Evolutionary conservation across 2,113 vertebrate species (phyloP).

Genomic region (Thryonomys swinderianus): DNA sequence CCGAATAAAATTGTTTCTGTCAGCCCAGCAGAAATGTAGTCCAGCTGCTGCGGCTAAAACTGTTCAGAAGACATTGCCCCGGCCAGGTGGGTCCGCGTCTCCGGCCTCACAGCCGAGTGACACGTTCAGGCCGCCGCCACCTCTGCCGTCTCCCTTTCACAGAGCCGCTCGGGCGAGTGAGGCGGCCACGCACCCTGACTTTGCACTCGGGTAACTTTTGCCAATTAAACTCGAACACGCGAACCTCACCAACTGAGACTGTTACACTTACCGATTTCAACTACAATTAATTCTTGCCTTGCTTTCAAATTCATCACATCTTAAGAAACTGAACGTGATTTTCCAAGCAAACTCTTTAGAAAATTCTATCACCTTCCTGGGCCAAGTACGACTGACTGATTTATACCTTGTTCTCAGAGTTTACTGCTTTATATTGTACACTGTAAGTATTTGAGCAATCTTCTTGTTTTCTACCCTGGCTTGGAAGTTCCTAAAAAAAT

Average conservation of each 20-base stretch:
- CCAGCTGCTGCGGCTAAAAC: background rate
- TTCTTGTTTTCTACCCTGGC: background rate
- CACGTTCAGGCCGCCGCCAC: background rate
- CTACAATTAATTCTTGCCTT: constrained; percentile 59
- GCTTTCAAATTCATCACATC: constrained; percentile 55
- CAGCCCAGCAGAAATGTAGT: constrained; percentile 14
- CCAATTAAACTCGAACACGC: constrained; percentile 38
- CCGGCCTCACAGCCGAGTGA: too few relatives aligned
- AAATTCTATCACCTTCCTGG: background rate
- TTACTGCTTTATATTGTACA: background rate
- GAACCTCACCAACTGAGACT: background rate
- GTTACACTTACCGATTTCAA: constrained; percentile 18
- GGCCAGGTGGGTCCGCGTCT: too few relatives aligned
- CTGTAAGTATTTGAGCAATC: background rate
- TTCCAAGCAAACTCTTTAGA: constrained; percentile 19
- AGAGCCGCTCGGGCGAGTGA: background rate
- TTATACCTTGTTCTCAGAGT: background rate
- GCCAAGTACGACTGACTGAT: background rate
- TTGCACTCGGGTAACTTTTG: constrained; percentile 55
- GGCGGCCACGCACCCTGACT: background rate
- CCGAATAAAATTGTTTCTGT: constrained; percentile 21
- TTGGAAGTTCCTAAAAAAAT: background rate
- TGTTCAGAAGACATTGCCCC: too few relatives aligned
- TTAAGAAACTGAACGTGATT: constrained; percentile 41
- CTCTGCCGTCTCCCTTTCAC: background rate